phyloP scores from a whole-genome alignment of 2,888 invertebrate genomes.

The Cyclophora punctaria region DNA sequence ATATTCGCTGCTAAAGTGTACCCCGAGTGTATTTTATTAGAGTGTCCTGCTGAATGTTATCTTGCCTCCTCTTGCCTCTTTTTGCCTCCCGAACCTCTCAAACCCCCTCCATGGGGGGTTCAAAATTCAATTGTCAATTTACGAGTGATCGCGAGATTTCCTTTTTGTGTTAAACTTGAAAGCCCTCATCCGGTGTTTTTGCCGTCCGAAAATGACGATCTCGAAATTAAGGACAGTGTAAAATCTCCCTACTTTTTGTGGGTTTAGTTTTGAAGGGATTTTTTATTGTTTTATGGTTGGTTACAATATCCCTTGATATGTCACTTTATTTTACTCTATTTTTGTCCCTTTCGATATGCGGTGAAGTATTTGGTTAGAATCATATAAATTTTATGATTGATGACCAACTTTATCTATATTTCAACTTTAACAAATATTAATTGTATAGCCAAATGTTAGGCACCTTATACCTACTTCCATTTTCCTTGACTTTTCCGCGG shows the following conservation, averaged over 20 bases:
- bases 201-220: not conserved
- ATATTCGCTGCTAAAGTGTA: not conserved
- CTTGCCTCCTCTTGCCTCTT: slow-evolving; percentile 18
- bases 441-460: too few species aligned
- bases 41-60: slow-evolving; percentile 4
- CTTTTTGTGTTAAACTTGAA: slow-evolving; percentile 19
- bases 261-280: too few species aligned
- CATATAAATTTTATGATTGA: too few species aligned
- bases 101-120: slow-evolving; percentile 14
- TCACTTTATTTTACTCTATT: too few species aligned
- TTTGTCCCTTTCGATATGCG: too few species aligned
- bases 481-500: too few species aligned
- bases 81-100: slow-evolving; percentile 16
- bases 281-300: too few species aligned
- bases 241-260: not conserved
- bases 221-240: slow-evolving; percentile 4
- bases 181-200: slow-evolving; percentile 15
- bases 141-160: slow-evolving; percentile 17
- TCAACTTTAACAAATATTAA: too few species aligned
- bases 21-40: not conserved
- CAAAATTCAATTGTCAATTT: slow-evolving; percentile 32
- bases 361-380: too few species aligned
- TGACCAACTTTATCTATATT: too few species aligned
- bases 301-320: too few species aligned
- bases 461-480: too few species aligned